Conservation (phyloP, 1,140 invertebrate genomes). For the Drosophila teissieri region DNA sequence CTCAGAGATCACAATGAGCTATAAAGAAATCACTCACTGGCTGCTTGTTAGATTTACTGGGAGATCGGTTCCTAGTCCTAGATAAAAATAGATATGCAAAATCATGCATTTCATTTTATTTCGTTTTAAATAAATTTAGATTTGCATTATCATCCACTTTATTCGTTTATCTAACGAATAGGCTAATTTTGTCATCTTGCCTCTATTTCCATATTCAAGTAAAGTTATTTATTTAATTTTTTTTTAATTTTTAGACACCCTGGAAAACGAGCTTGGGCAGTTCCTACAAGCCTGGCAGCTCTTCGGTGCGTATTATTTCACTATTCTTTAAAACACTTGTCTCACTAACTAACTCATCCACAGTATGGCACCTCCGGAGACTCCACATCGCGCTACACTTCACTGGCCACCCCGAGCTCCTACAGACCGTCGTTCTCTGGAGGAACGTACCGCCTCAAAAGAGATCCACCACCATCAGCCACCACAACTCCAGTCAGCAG, state of each 20-base stretch:
- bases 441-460: constrained; percentile 79
- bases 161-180: too few species aligned
- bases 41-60: constrained; percentile 7
- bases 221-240: too few species aligned
- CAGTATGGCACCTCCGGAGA: constrained; percentile 73
- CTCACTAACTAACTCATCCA: too few species aligned
- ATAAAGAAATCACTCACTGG: constrained; percentile 21
- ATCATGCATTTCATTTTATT: neutral
- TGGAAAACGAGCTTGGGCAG: constrained; percentile 74
- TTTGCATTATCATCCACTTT: too few species aligned
- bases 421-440: constrained; percentile 82
- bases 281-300: constrained; percentile 67
- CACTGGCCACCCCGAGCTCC: constrained; percentile 70
- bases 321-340: neutral
- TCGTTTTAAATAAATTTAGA: too few species aligned
- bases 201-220: too few species aligned
- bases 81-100: neutral
- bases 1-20: constrained; percentile 1
- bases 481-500: constrained; percentile 31
- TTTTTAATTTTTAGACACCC: constrained; percentile 58
- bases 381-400: constrained; percentile 66
- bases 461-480: constrained; percentile 54
- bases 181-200: too few species aligned
- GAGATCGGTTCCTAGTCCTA: neutral
- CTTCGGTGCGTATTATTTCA: constrained; percentile 45